These are phyloP conservation scores for Rhorus exstirpatorius DNA, from an alignment of 2,888 invertebrate genomes.

Conservation along the genomic window DNA sequence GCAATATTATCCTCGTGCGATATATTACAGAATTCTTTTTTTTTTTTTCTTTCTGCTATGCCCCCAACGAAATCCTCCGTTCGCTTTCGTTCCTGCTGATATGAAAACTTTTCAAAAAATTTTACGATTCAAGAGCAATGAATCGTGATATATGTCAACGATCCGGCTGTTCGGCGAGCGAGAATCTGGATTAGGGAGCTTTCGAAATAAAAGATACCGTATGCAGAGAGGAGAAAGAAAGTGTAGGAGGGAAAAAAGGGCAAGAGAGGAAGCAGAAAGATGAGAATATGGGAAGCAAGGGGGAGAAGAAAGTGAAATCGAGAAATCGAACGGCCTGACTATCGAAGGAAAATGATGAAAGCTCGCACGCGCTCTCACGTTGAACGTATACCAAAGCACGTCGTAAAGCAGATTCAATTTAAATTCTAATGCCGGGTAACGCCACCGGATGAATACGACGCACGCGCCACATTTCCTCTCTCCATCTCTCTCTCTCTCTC, in stretches of 20 bases:
- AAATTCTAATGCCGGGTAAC: conserved; percentile 69
- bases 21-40: conserved; percentile 13
- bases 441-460: conserved; percentile 30
- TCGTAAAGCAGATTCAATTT: conserved; percentile 73
- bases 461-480: conserved; percentile 51
- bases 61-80: conserved; percentile 34
- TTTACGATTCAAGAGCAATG: conserved; percentile 17
- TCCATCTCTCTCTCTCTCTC: conserved; percentile 29
- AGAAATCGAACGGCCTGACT: conserved; percentile 47
- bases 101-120: conserved; percentile 27
- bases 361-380: conserved; percentile 39
- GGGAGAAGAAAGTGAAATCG: conserved; percentile 43
- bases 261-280: conserved; percentile 16
- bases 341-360: conserved; percentile 63
- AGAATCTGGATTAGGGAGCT: conserved; percentile 47
- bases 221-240: neutral
- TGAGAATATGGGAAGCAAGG: conserved; percentile 35
- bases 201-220: conserved; percentile 39
- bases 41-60: no score
- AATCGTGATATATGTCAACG: conserved; percentile 37
- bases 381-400: conserved; percentile 57
- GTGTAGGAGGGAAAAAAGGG: conserved; percentile 5
- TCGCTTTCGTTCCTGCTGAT: conserved; percentile 8
- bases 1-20: neutral
- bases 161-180: conserved; percentile 2